phyloP scores from a whole-genome alignment of 2,113 vertebrate genomes.

The Lagopus leucura region DNA sequence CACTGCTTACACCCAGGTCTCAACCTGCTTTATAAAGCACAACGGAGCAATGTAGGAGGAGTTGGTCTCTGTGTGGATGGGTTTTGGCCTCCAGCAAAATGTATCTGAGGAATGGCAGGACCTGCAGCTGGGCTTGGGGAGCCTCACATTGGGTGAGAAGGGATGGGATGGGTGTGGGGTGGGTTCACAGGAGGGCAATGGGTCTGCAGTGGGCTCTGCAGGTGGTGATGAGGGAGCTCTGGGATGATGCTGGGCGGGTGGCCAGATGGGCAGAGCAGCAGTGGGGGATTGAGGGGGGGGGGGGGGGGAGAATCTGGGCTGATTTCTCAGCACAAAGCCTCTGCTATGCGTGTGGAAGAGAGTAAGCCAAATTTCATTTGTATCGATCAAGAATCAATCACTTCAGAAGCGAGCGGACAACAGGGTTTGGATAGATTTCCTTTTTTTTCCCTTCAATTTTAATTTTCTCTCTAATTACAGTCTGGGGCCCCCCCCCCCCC shows the following conservation, averaged over 20 bases:
- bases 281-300: not conserved
- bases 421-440: constrained; percentile 25
- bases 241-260: not conserved
- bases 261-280: not conserved
- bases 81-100: not conserved
- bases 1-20: not conserved
- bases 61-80: fast-evolving
- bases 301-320: not conserved
- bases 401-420: not conserved
- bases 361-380: not conserved
- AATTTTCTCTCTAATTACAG: not conserved
- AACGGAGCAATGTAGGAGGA: not conserved
- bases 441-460: not conserved
- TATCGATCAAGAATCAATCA: not conserved
- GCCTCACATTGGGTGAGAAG: no score
- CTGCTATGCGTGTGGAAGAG: not conserved
- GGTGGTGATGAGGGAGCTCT: not conserved
- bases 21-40: not conserved
- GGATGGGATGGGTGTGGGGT: no score
- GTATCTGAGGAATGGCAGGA: not conserved
- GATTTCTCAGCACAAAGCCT: not conserved
- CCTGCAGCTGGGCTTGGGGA: not conserved
- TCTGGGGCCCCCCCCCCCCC: not conserved
- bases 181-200: not conserved
- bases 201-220: not conserved